Evolutionary conservation across 2,888 invertebrate species (phyloP).

Genomic region (Drosophila stalkeri): DNA sequence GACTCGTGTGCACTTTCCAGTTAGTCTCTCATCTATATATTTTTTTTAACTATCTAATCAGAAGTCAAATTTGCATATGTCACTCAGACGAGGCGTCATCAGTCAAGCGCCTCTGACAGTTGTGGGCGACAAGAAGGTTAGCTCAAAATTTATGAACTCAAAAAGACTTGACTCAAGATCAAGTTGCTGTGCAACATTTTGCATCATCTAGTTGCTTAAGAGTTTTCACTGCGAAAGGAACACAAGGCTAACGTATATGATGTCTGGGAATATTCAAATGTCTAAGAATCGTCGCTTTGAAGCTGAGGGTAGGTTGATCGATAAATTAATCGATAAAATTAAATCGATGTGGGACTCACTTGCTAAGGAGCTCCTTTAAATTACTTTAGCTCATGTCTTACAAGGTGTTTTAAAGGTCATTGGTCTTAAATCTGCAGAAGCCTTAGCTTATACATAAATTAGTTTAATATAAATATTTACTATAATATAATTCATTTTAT

Average conservation of each 20-base stretch:
- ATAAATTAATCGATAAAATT: too few species aligned
- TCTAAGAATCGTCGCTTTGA: slow-evolving; percentile 50
- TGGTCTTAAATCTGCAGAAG: slow-evolving; percentile 11
- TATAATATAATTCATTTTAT: slow-evolving; percentile 1
- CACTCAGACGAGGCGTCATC: slow-evolving; percentile 1
- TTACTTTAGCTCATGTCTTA: not conserved
- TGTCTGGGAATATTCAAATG: slow-evolving; percentile 14
- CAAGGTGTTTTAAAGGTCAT: slow-evolving; percentile 16
- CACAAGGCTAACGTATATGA: not conserved
- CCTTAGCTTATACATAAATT: not conserved
- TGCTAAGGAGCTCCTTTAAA: too few species aligned
- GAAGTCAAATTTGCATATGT: slow-evolving; percentile 27
- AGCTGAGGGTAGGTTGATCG: slow-evolving; percentile 29
- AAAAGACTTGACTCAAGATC: not conserved
- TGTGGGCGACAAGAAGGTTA: not conserved
- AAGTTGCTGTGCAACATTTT: not conserved
- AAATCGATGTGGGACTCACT: too few species aligned
- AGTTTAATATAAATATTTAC: slow-evolving; percentile 20
- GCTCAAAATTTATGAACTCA: slow-evolving; percentile 30
- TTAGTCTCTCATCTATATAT: slow-evolving; percentile 15
- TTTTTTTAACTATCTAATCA: slow-evolving; percentile 42
- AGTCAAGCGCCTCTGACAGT: slow-evolving; percentile 5
- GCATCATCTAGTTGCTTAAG: slow-evolving; percentile 16
- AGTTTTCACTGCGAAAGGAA: slow-evolving; percentile 4
- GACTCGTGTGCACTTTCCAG: slow-evolving; percentile 1